phyloP scores from a whole-genome alignment of 2,888 invertebrate species.

The Caenorhabditis zanzibari region DNA sequence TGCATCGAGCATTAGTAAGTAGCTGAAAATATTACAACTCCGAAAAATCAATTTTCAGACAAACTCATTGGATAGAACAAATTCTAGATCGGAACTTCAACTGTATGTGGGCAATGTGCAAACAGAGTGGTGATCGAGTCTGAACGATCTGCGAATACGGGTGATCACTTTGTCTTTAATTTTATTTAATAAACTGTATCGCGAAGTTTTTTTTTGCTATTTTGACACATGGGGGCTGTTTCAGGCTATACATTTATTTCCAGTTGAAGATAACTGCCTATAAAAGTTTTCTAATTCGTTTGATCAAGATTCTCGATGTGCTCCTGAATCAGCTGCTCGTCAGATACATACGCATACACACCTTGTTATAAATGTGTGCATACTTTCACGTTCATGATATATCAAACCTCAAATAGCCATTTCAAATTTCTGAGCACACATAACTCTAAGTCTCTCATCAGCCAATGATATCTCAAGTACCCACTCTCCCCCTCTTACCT shows the following conservation, averaged over 20 bases:
- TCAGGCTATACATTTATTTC: no score
- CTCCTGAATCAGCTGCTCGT: no score
- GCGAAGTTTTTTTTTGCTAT: neutral
- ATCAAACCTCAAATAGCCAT: no score
- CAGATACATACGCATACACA: no score
- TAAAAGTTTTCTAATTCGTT: no score
- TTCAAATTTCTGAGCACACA: no score
- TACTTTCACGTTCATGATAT: no score
- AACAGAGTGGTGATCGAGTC: constrained; percentile 71
- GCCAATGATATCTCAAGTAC: neutral
- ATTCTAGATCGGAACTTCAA: constrained; percentile 72
- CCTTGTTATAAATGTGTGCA: no score
- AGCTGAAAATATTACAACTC: neutral
- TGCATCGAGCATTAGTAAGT: constrained; percentile 62
- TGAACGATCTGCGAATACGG: neutral
- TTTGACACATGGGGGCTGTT: no score
- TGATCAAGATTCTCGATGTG: neutral
- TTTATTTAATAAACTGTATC: neutral
- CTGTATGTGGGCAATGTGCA: constrained; percentile 77
- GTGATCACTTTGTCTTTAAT: neutral
- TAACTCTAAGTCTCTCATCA: neutral
- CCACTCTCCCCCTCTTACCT: constrained; percentile 16
- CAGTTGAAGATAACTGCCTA: no score
- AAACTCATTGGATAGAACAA: constrained; percentile 48
- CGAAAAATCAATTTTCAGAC: constrained; percentile 50